A percentile compares a stretch with the other conserved stretches of the same genome.
Conservation (phyloP, 64 coral and sea anemone species). For the Montipora sp. region DNA sequence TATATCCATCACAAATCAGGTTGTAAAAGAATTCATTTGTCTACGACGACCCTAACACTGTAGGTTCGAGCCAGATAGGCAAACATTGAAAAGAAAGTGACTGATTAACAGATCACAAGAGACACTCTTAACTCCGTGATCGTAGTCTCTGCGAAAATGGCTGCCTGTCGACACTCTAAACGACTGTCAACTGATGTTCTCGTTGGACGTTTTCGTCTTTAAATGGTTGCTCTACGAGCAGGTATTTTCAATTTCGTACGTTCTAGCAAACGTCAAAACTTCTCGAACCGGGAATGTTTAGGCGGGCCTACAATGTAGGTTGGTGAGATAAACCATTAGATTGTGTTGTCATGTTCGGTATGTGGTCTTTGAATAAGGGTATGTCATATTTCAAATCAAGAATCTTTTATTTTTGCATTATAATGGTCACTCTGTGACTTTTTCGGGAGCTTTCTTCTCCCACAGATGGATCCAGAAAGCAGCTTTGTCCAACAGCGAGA, state of each 20-base stretch:
- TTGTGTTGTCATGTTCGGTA: background rate
- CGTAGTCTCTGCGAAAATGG: background rate
- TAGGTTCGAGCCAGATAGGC: background rate
- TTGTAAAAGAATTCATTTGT: background rate
- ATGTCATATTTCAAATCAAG: slow-evolving; percentile 9
- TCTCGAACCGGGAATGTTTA: slow-evolving; percentile 41
- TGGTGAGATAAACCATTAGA: slow-evolving; percentile 3
- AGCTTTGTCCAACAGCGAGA: background rate
- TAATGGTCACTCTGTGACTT: background rate
- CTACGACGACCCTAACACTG: background rate
- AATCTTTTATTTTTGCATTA: background rate
- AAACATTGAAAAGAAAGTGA: background rate
- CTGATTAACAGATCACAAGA: background rate
- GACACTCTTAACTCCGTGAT: background rate
- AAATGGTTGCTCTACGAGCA: background rate
- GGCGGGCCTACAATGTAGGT: background rate
- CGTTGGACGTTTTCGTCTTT: background rate
- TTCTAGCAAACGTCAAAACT: slow-evolving; percentile 19
- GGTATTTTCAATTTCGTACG: background rate
- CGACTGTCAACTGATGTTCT: slow-evolving; percentile 25
- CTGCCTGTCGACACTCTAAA: slow-evolving; percentile 21
- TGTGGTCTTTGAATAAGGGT: slow-evolving; percentile 4
- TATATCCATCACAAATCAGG: background rate
- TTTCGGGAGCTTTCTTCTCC: background rate
- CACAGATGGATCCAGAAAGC: slow-evolving; percentile 8